Evolutionary conservation across 2,888 invertebrate genomes (phyloP).

Genomic region (Callinectes sapidus): DNA sequence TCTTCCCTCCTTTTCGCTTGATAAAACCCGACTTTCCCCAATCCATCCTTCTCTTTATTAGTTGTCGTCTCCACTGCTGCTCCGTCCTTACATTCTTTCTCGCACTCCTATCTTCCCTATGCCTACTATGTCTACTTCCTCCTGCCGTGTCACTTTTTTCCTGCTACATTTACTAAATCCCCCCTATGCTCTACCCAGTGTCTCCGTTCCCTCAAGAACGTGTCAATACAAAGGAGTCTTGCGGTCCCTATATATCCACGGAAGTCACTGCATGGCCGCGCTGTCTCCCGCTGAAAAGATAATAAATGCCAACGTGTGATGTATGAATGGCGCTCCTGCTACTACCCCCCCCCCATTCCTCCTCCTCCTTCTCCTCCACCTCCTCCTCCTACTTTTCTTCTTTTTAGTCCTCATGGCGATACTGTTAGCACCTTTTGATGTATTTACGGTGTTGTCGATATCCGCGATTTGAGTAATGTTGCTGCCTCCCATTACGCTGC

Average conservation of each 20-base stretch:
- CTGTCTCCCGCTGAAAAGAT: background rate
- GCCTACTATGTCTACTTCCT: background rate
- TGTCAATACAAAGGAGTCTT: background rate
- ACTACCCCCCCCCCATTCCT: background rate
- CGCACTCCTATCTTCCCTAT: background rate
- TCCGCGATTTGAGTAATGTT: conserved; percentile 18
- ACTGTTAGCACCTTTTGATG: background rate
- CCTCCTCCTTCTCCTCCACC: background rate
- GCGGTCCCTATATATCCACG: background rate
- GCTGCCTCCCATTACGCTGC: background rate
- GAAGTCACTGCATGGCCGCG: background rate
- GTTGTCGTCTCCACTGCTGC: background rate
- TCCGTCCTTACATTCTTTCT: background rate
- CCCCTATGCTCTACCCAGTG: background rate
- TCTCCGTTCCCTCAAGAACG: background rate
- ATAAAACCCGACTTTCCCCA: background rate
- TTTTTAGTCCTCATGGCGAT: background rate
- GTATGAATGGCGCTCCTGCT: background rate
- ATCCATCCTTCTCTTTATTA: background rate
- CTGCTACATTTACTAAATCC: background rate
- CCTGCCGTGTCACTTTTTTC: background rate
- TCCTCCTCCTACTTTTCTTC: background rate
- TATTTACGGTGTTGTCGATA: background rate
- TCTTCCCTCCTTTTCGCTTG: background rate
- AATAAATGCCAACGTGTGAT: conserved; percentile 3